phyloP scores from a whole-genome alignment of 1,140 invertebrate species.

The Zaprionus davidi region DNA sequence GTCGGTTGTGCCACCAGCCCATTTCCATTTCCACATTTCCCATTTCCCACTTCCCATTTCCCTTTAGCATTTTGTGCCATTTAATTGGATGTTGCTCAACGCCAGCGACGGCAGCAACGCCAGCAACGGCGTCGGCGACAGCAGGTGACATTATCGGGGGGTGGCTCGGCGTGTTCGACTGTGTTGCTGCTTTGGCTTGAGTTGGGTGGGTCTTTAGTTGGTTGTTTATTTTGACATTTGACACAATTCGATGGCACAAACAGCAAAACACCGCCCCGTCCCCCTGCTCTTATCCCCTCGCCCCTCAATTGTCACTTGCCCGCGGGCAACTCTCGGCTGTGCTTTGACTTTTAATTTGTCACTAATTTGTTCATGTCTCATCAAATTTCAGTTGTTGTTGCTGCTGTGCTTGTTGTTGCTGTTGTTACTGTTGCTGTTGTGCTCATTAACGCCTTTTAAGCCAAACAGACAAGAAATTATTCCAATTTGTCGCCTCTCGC shows the following conservation, averaged over 20 bases:
- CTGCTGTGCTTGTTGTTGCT: slow-evolving; percentile 10
- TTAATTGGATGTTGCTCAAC: slow-evolving; percentile 75
- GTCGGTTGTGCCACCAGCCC: slow-evolving; percentile 27
- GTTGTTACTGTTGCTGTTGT: slow-evolving; percentile 5
- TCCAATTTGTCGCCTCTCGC: slow-evolving; percentile 54
- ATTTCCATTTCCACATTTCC: background rate
- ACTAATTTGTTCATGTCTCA: slow-evolving; percentile 76
- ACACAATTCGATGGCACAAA: slow-evolving; percentile 67
- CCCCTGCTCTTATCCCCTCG: background rate
- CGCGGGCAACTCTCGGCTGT: slow-evolving; percentile 6
- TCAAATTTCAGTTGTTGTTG: slow-evolving; percentile 61
- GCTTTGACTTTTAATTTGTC: slow-evolving; percentile 77
- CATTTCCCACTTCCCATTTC: slow-evolving; percentile 4
- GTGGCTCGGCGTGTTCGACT: background rate
- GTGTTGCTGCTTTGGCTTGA: background rate
- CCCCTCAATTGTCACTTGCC: background rate
- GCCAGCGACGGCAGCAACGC: slow-evolving; percentile 42
- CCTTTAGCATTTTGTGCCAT: slow-evolving; percentile 52
- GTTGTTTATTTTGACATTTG: slow-evolving; percentile 77
- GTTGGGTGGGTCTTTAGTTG: slow-evolving; percentile 27
- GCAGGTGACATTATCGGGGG: slow-evolving; percentile 32
- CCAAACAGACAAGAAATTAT: slow-evolving; percentile 55
- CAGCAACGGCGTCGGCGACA: slow-evolving; percentile 27
- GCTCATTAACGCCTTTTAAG: slow-evolving; percentile 77
- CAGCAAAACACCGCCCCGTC: slow-evolving; percentile 27